Conservation (phyloP, 2,888 invertebrate genomes). For the Ormia ochracea region DNA sequence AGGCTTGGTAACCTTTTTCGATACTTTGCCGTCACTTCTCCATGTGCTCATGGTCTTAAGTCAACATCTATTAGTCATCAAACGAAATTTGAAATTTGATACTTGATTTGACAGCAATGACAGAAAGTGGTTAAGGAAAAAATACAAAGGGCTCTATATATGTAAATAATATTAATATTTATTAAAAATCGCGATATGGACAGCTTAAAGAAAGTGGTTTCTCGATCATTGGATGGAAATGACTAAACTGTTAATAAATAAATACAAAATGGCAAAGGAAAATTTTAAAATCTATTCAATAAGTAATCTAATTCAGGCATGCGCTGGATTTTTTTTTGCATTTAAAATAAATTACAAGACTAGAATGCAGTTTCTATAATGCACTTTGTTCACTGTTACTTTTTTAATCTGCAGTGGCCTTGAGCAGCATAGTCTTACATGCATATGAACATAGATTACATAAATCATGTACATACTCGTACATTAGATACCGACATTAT, state of each 20-base stretch:
- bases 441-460: neutral
- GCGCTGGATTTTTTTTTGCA: neutral
- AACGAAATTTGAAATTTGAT: slow-evolving; percentile 44
- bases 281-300: neutral
- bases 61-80: slow-evolving; percentile 28
- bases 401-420: slow-evolving; percentile 40
- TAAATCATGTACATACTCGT: neutral
- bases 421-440: slow-evolving; percentile 1
- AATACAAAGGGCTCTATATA: slow-evolving; percentile 39
- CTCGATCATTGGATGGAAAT: neutral
- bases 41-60: neutral
- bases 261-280: neutral
- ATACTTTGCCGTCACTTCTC: neutral
- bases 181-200: neutral
- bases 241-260: neutral
- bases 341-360: neutral
- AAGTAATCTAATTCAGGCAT: neutral
- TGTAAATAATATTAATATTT: slow-evolving; percentile 31
- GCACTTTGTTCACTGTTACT: slow-evolving; percentile 39
- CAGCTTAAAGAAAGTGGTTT: slow-evolving; percentile 36
- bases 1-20: slow-evolving; percentile 21
- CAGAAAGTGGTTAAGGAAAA: slow-evolving; percentile 40
- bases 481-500: neutral
- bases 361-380: slow-evolving; percentile 17
- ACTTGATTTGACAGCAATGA: slow-evolving; percentile 33